A percentile compares a stretch with the other conserved stretches of the same genome.
phyloP scores from a whole-genome alignment of 2,888 invertebrate species.

The Trichogramma dendrolimi region DNA sequence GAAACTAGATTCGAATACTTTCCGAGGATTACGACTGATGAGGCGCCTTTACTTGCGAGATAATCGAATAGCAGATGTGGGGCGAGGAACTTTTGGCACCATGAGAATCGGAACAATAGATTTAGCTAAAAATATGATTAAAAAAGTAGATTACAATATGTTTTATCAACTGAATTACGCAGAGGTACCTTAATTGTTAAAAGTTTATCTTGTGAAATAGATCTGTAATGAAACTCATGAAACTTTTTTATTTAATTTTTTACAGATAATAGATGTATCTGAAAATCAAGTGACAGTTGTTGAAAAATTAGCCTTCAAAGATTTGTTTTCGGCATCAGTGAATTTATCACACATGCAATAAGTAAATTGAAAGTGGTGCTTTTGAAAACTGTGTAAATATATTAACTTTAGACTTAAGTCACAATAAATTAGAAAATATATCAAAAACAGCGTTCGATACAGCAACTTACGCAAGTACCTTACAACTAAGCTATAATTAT shows the following conservation, averaged over 20 bases:
- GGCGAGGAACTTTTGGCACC: slow-evolving; percentile 76
- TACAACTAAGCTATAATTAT: slow-evolving; percentile 72
- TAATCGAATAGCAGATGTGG: slow-evolving; percentile 74
- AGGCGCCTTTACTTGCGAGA: slow-evolving; percentile 76
- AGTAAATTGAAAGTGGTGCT: slow-evolving; percentile 69
- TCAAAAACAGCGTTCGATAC: slow-evolving; percentile 72
- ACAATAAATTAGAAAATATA: slow-evolving; percentile 68
- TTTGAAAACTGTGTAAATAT: slow-evolving; percentile 87
- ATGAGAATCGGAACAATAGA: slow-evolving; percentile 83
- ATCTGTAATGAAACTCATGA: slow-evolving; percentile 1
- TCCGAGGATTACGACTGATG: slow-evolving; percentile 82
- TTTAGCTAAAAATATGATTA: slow-evolving; percentile 73
- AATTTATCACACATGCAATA: slow-evolving; percentile 75
- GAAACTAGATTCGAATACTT: slow-evolving; percentile 77
- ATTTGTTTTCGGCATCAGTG: slow-evolving; percentile 72
- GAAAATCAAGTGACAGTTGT: slow-evolving; percentile 77
- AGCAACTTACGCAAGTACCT: slow-evolving; percentile 73
- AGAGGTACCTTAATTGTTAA: slow-evolving; percentile 57
- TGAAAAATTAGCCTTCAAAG: slow-evolving; percentile 78
- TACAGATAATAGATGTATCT: slow-evolving; percentile 71
- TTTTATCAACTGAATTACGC: slow-evolving; percentile 78
- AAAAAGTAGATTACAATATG: slow-evolving; percentile 83
- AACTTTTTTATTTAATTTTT: slow-evolving; percentile 13
- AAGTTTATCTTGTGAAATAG: neutral
- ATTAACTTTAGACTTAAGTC: slow-evolving; percentile 74